phyloP scores from a whole-genome alignment of 2,113 vertebrate species.

The Apodemus sylvaticus region DNA sequence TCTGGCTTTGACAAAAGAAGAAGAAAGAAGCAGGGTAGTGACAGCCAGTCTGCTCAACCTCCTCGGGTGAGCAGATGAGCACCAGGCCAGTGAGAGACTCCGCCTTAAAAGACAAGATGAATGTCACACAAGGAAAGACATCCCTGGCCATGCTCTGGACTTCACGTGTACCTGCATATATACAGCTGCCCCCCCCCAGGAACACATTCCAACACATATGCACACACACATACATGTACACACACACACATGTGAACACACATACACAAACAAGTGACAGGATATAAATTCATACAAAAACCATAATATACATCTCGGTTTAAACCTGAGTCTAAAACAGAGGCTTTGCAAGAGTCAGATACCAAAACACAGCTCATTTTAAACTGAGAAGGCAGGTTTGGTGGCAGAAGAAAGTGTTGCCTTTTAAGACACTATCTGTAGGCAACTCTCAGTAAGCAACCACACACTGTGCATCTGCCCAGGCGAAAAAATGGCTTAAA shows the following conservation, averaged over 20 bases:
- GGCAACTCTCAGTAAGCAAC: neutral
- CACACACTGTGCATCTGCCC: no score
- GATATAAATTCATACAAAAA: neutral
- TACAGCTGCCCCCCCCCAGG: no score
- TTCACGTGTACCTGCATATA: neutral
- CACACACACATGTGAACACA: neutral
- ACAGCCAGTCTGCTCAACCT: neutral
- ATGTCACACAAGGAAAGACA: no score
- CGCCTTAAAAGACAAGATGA: neutral
- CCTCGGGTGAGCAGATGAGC: neutral
- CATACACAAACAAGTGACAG: neutral
- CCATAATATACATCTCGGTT: neutral
- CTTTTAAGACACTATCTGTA: neutral
- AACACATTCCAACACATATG: neutral
- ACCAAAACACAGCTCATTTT: neutral
- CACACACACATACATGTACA: neutral
- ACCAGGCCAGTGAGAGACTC: no score
- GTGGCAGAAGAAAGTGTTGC: neutral
- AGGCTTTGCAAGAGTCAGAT: conserved; percentile 20
- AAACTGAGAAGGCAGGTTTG: neutral
- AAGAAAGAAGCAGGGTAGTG: neutral
- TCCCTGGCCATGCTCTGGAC: neutral
- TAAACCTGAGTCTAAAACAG: conserved; percentile 34
- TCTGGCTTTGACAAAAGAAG: neutral
- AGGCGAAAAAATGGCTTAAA: neutral